Base-by-base conservation (phyloP, 92 coral and sea anemone species). In the Porites lobata region DNA sequence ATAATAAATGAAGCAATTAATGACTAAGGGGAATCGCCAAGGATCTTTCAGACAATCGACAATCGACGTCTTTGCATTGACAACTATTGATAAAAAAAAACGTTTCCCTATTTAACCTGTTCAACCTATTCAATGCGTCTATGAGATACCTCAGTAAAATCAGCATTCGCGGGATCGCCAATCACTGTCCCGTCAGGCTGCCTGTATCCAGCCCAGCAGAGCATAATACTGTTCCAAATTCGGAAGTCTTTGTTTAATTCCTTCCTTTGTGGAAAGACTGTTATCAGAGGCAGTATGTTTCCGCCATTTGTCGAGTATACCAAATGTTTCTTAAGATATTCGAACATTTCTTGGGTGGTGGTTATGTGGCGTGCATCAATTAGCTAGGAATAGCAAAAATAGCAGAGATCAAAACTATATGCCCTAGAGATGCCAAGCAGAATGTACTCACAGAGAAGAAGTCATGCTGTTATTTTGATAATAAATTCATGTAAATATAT, bases 151-250 rank as follows among this genome's bases (percentile, higher is more conserved):
- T 93, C 96, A 0, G 96, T 93, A 65, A 93, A 73, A 20, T 90
- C 94, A 43, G 79, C 92, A 56, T 64, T 84, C 4, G 92, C 92
- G 50, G 96, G 96, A 64, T 93, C 96, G 17, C 96, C 96, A 22
- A 93, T 88, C 51, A 91, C 83, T 15, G 94, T 69, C 19, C 96
- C 96, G 68, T 91, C 92, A 47, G 87, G 69, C 78, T 93, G 94
- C 50, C 79, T 54, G 66, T 93, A 93, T 1, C 96, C 96, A 5
- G 96, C 96, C 74, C 88, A 93, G 5, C 50, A 66, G 29, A 93
- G 61, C 4, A 91, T 76, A 76, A 85, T 91, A 24, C 89, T 7
- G 79, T 91, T 93, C 96, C 96, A 91, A 18, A 93, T 84, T 12
- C 96, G 80, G 82, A 91, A 93, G 66, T 93, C 94, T n/a, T 90